Conservation (phyloP, 2,797 vertebrate genomes). For the Anniella stebbinsi region DNA sequence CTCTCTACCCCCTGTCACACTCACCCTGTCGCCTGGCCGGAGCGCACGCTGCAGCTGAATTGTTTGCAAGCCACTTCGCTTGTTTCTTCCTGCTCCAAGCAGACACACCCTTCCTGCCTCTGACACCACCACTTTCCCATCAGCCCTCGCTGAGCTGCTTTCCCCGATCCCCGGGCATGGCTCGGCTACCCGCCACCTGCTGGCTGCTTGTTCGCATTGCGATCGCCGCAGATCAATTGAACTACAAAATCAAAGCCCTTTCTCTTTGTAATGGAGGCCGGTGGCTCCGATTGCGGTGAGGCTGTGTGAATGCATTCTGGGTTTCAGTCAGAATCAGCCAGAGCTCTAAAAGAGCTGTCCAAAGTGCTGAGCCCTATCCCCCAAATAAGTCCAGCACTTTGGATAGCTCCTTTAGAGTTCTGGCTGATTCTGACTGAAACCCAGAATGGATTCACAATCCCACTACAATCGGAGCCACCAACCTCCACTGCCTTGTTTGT, state of each 20-base stretch:
- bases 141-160: not conserved
- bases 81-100: not conserved
- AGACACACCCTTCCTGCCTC: constrained; percentile 28
- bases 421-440: no score
- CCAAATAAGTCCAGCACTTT: no score
- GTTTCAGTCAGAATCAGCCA: no score
- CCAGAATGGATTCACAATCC: no score
- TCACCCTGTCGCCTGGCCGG: not conserved
- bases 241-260: not conserved
- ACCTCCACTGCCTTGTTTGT: no score
- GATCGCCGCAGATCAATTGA: not conserved
- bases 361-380: no score
- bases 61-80: not conserved
- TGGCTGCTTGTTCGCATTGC: not conserved
- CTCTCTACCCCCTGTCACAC: not conserved
- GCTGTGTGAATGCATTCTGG: no score
- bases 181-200: not conserved
- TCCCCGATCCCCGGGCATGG: not conserved
- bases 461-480: no score
- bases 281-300: no score
- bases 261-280: no score
- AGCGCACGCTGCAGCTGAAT: not conserved
- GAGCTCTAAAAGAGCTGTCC: no score
- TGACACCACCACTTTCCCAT: constrained; percentile 20
- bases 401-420: no score